phyloP scores from a whole-genome alignment of 53 echinoderm and acorn worm genomes.

The Mesocentrotus franciscanus region DNA sequence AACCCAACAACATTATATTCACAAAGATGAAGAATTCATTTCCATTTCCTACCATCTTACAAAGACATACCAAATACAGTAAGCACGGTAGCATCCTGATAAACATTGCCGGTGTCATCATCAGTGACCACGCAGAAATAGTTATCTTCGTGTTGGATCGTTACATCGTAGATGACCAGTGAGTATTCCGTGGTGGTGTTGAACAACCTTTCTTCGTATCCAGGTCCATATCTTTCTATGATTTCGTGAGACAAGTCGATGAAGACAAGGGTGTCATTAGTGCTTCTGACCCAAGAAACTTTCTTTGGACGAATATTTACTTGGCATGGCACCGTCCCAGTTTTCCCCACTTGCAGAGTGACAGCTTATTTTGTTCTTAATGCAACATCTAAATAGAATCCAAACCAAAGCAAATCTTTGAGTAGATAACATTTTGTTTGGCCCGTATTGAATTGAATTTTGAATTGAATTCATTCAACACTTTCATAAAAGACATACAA shows the following conservation, averaged over 20 bases:
- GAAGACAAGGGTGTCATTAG: no score
- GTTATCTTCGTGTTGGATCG: neutral
- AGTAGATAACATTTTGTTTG: no score
- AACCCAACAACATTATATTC: no score
- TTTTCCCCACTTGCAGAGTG: neutral
- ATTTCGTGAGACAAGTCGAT: neutral
- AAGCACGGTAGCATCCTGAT: neutral
- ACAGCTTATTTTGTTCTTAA: neutral
- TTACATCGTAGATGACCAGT: neutral
- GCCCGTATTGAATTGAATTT: no score
- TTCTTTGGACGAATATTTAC: neutral
- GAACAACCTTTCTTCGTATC: neutral
- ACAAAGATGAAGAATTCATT: no score
- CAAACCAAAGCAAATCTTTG: no score
- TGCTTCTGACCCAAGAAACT: no score
- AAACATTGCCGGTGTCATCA: neutral
- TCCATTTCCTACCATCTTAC: neutral
- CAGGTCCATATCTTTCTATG: neutral
- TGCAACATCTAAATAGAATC: neutral
- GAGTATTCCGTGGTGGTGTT: neutral
- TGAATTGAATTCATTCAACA: no score
- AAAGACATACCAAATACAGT: neutral
- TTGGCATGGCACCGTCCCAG: neutral
- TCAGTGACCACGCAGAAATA: neutral
- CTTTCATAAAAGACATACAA: no score